Conservation (phyloP, 1,140 invertebrate genomes). For the Atta texana region DNA sequence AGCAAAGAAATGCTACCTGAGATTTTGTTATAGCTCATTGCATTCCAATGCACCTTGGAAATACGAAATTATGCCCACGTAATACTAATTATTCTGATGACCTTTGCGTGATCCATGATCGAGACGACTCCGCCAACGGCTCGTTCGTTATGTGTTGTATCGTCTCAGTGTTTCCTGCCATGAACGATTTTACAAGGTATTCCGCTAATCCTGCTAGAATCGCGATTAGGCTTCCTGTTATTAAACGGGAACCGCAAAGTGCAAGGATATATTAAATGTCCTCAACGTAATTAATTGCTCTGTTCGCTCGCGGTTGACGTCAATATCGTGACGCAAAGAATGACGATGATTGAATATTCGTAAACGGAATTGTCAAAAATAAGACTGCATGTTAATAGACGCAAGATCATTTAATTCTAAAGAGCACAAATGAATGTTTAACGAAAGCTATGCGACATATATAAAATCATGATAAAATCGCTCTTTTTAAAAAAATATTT, state of each 20-base stretch:
- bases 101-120: conserved; percentile 78
- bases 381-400: conserved; percentile 11
- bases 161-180: conserved; percentile 66
- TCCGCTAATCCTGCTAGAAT: conserved; percentile 27
- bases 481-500: conserved; percentile 14
- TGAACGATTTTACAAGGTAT: conserved; percentile 66
- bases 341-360: neutral
- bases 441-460: neutral
- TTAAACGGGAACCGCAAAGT: conserved; percentile 49
- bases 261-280: conserved; percentile 25
- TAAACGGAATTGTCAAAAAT: conserved; percentile 11
- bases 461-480: neutral
- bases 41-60: conserved; percentile 55
- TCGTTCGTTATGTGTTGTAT: conserved; percentile 62
- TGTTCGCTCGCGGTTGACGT: conserved; percentile 16
- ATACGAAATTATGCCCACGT: conserved; percentile 71
- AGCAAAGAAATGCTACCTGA: conserved; percentile 8
- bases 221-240: conserved; percentile 38
- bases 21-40: conserved; percentile 4
- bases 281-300: conserved; percentile 46
- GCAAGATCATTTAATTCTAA: conserved; percentile 13
- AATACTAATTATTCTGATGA: conserved; percentile 75
- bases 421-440: conserved; percentile 25
- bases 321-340: neutral
- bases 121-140: conserved; percentile 55